phyloP scores from a whole-genome alignment of 2,113 vertebrate species.

The Carettochelys insculpta region DNA sequence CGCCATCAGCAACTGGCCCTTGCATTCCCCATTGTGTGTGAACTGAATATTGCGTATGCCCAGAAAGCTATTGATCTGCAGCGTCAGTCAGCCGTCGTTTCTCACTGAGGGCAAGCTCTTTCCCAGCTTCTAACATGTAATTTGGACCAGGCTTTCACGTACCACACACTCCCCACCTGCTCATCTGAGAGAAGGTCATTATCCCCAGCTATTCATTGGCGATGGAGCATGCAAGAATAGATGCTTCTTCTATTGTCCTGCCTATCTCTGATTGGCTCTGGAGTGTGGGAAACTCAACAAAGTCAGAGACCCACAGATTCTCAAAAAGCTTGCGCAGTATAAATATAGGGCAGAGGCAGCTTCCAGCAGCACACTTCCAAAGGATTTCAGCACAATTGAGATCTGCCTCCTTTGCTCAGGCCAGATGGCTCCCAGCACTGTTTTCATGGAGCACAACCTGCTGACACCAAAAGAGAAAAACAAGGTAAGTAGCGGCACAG shows the following conservation, averaged over 20 bases:
- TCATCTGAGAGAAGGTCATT: conserved; percentile 69
- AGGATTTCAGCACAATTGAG: background rate
- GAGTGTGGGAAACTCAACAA: conserved; percentile 77
- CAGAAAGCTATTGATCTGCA: conserved; percentile 65
- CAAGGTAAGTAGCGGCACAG: conserved; percentile 74
- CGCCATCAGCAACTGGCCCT: conserved; percentile 17
- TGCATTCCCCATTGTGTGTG: conserved; percentile 26
- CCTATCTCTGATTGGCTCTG: conserved; percentile 71
- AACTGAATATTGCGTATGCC: conserved; percentile 44
- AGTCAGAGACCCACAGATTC: conserved; percentile 63
- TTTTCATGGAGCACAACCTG: conserved; percentile 54
- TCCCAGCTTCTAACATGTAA: conserved; percentile 67
- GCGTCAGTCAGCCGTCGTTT: conserved; percentile 64
- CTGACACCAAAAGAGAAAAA: conserved; percentile 70
- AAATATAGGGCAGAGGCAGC: conserved; percentile 52
- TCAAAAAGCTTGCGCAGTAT: background rate
- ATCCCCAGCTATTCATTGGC: conserved; percentile 67
- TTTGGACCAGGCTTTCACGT: conserved; percentile 38
- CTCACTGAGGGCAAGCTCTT: conserved; percentile 56
- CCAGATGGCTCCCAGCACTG: conserved; percentile 70
- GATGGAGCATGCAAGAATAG: conserved; percentile 73
- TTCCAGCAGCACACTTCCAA: background rate
- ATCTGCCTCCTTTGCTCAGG: background rate
- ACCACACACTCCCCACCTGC: conserved; percentile 73
- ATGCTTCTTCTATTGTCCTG: conserved; percentile 62